Evolutionary conservation across 2,888 invertebrate species (phyloP), one percentile per base, ranked within the genome.

Genomic region (Sthenelais limicola): DNA sequence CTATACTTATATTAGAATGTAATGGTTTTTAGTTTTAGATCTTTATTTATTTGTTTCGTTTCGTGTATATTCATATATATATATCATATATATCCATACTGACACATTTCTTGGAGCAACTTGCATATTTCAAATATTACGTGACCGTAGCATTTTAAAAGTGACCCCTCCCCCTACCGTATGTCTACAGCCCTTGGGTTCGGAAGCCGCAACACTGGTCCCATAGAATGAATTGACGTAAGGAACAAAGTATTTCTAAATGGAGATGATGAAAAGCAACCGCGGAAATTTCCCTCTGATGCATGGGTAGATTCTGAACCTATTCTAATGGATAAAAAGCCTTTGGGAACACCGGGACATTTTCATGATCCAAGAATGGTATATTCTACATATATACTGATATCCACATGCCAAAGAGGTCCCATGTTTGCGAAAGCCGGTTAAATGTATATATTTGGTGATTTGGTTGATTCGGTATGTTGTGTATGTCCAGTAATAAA

Each of bases 281-380:
- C 33, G 33, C 33, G 56, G 33, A 56, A 56, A 15, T 12, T 26
- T 33, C 56, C 56, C 33, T 28, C 9, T 56, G 3, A 30, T 56
- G 56, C 56, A 56, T 56, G 56, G 56, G 56, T 56, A 56, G 56
- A n/a, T n/a, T n/a, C n/a, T n/a, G n/a, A n/a, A n/a, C n/a, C n/a
- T n/a, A n/a, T n/a, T n/a, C n/a, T n/a, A n/a, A 18, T 56, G n/a
- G 32, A 15, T 56, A 24, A 56, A 56, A 12, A 30, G 15, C 33
- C 24, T 21, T 28, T 56, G 56, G 32, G 56, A 32, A 56, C 30
- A 30, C 28, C 54, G 18, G 56, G 32, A 32, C 32, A 3, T 32
- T 56, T 56, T 30, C 2, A 15, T 52, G 52, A 21, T 24, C 24
- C 26, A 3, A 3, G 12, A 4, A 28, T 24, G 24, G 30, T 15